Conservation (phyloP, 2,113 vertebrate genomes). For the Ursus arctos region DNA sequence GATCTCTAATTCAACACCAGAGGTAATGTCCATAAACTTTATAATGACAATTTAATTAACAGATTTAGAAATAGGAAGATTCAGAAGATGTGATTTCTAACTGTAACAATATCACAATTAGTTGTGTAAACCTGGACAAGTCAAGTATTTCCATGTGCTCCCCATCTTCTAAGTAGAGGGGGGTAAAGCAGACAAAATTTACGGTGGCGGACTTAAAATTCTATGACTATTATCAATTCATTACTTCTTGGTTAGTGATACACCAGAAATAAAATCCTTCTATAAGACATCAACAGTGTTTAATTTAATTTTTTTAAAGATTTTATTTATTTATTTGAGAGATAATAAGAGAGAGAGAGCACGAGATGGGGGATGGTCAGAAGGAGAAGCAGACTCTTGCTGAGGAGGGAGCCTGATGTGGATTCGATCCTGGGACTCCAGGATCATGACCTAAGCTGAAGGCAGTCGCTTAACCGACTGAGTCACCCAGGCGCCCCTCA, state of each 20-base stretch:
- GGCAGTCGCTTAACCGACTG: too few species aligned
- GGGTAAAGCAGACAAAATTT: neutral
- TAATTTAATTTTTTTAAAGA: neutral
- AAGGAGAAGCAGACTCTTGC: too few species aligned
- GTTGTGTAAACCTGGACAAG: neutral
- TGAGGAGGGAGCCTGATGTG: too few species aligned
- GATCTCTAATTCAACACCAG: neutral
- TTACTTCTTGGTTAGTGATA: neutral
- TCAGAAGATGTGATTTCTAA: constrained; percentile 29
- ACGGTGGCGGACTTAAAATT: neutral
- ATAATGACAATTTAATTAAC: neutral
- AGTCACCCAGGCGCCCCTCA: neutral
- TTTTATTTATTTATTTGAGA: too few species aligned
- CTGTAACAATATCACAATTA: neutral
- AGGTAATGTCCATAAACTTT: neutral
- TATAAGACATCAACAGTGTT: neutral
- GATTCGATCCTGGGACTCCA: too few species aligned
- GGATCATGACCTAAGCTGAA: too few species aligned
- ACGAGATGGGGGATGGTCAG: too few species aligned
- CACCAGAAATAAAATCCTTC: neutral
- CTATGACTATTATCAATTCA: neutral
- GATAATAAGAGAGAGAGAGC: too few species aligned
- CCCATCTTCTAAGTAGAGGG: neutral
- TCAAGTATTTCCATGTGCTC: neutral
- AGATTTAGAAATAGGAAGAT: neutral